Percentiles rank a stretch among this genome's conserved stretches.
These are phyloP conservation scores for Drosophila tani DNA, from an alignment of 1,140 invertebrate genomes.

Conservation along the genomic window DNA sequence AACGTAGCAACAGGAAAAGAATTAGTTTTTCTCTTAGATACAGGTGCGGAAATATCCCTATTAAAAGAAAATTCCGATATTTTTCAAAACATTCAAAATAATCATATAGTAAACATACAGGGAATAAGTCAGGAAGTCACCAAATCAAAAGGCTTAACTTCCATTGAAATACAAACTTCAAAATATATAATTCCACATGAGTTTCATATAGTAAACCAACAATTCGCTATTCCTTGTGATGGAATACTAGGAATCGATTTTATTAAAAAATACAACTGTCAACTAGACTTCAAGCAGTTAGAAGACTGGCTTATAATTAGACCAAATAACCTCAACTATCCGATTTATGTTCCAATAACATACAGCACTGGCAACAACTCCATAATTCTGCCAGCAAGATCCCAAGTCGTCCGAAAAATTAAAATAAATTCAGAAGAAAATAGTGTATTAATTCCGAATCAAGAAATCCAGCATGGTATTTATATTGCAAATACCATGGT, in stretches of 20 bases:
- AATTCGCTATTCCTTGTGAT: too few species aligned
- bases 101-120: neutral
- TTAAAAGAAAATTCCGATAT: neutral
- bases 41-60: neutral
- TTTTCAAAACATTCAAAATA: neutral
- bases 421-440: too few species aligned
- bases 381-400: too few species aligned
- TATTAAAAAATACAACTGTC: neutral
- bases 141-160: constrained; percentile 8
- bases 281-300: too few species aligned
- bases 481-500: neutral
- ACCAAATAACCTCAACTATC: too few species aligned
- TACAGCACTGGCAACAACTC: too few species aligned
- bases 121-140: neutral
- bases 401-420: too few species aligned
- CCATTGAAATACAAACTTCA: neutral
- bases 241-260: neutral
- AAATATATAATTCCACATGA: constrained; percentile 1
- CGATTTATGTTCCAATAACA: too few species aligned
- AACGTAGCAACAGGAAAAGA: neutral
- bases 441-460: too few species aligned
- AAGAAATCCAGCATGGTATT: neutral
- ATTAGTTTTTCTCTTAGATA: neutral
- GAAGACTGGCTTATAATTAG: too few species aligned
- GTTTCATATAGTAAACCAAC: neutral